A percentile compares a stretch with the other conserved stretches of the same genome.
phyloP scores from a whole-genome alignment of 2,888 invertebrate genomes.

The Amblyteles armatorius region DNA sequence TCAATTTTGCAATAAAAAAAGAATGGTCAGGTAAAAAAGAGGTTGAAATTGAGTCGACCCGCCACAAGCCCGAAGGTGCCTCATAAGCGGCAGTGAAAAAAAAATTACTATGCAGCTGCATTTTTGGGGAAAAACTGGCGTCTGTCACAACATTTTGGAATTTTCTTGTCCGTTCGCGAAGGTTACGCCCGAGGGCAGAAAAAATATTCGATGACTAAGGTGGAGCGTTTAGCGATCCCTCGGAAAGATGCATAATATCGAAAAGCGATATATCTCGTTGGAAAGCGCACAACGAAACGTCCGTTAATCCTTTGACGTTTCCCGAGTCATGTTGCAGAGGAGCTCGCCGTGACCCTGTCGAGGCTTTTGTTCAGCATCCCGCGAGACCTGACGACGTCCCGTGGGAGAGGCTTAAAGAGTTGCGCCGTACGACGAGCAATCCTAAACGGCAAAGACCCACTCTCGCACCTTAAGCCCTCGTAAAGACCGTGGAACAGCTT shows the following conservation, averaged over 20 bases:
- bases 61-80: neutral
- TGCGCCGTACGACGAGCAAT: conserved; percentile 58
- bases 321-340: conserved; percentile 76
- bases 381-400: conserved; percentile 74
- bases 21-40: no score
- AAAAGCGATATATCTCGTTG: conserved; percentile 54
- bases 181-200: conserved; percentile 47
- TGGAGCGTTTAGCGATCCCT: conserved; percentile 73
- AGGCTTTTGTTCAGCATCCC: conserved; percentile 75
- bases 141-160: conserved; percentile 78
- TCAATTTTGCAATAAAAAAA: no score
- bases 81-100: neutral
- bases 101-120: conserved; percentile 24
- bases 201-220: conserved; percentile 69
- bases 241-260: conserved; percentile 60
- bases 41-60: no score
- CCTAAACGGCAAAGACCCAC: conserved; percentile 38
- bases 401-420: conserved; percentile 80
- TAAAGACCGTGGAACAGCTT: conserved; percentile 43
- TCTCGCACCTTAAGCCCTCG: conserved; percentile 48
- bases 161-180: conserved; percentile 23
- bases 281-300: conserved; percentile 56
- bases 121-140: conserved; percentile 47
- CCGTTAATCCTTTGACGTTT: conserved; percentile 80
- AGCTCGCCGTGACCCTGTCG: conserved; percentile 22